Conservation (phyloP, 64 coral and sea anemone genomes). For the Stichodactyla mertensii region DNA sequence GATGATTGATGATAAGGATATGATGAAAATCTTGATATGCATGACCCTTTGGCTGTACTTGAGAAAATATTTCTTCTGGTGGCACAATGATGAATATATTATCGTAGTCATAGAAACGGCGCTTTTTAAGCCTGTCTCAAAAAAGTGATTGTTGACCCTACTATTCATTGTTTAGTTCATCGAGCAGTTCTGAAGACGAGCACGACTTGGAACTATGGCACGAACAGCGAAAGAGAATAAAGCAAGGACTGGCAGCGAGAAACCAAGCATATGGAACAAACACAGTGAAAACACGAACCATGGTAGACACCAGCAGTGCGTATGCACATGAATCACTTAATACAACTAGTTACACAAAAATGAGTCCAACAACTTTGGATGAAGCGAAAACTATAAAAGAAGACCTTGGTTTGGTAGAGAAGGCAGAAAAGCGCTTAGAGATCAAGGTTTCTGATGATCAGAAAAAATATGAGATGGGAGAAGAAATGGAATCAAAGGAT, state of each 20-base stretch:
- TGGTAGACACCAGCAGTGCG: neutral
- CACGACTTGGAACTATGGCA: constrained; percentile 43
- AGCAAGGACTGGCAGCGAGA: constrained; percentile 17
- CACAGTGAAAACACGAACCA: neutral
- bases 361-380: neutral
- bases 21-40: too few relatives aligned
- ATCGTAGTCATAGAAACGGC: too few relatives aligned
- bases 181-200: constrained; percentile 59
- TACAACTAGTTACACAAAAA: neutral
- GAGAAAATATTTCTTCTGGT: too few relatives aligned
- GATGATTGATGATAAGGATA: too few relatives aligned
- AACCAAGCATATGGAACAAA: neutral
- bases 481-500: neutral
- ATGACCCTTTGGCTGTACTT: too few relatives aligned
- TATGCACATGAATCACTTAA: neutral
- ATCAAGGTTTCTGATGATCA: neutral
- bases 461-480: neutral
- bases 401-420: too few relatives aligned
- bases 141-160: neutral
- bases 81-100: too few relatives aligned
- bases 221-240: constrained; percentile 40
- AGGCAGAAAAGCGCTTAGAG: neutral
- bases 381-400: neutral
- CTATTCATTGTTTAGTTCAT: constrained; percentile 28
- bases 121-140: too few relatives aligned